Conservation (phyloP, 2,797 vertebrate species). For the Phyllotis vaccarum region DNA sequence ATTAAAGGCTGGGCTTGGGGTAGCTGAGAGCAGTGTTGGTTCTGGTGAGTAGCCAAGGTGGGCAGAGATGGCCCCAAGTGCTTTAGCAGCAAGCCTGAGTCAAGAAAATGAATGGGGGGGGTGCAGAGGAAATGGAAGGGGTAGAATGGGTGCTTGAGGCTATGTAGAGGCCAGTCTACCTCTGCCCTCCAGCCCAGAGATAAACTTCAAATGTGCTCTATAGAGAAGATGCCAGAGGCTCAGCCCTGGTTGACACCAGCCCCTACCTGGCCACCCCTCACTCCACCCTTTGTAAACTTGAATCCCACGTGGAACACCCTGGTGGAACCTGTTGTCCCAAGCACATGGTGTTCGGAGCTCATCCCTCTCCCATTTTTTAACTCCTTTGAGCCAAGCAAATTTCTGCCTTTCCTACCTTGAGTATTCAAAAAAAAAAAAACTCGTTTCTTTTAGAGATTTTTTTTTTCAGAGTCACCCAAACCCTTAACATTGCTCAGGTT, state of each 20-base stretch:
- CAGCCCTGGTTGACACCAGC: background rate
- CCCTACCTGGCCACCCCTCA: background rate
- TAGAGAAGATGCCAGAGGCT: background rate
- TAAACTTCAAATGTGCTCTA: background rate
- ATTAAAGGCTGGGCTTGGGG: background rate
- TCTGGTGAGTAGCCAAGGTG: background rate
- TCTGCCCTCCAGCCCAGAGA: background rate
- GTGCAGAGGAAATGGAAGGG: background rate
- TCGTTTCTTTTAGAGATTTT: constrained; percentile 24
- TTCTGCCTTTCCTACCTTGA: background rate
- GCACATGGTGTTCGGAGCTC: background rate
- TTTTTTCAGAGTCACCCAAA: background rate
- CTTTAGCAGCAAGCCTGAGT: background rate
- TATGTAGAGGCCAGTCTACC: background rate
- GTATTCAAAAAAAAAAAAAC: background rate
- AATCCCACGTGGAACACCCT: background rate
- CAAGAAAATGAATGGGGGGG: background rate
- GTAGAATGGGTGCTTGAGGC: background rate
- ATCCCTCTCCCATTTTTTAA: background rate
- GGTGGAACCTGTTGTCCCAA: no score
- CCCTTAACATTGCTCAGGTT: background rate
- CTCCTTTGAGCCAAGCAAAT: background rate
- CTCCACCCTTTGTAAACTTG: background rate
- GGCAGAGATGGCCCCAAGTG: background rate
- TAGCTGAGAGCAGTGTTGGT: background rate